Evolutionary conservation across 2,113 vertebrate species (phyloP).

Genomic region (Pteruthius melanotis): DNA sequence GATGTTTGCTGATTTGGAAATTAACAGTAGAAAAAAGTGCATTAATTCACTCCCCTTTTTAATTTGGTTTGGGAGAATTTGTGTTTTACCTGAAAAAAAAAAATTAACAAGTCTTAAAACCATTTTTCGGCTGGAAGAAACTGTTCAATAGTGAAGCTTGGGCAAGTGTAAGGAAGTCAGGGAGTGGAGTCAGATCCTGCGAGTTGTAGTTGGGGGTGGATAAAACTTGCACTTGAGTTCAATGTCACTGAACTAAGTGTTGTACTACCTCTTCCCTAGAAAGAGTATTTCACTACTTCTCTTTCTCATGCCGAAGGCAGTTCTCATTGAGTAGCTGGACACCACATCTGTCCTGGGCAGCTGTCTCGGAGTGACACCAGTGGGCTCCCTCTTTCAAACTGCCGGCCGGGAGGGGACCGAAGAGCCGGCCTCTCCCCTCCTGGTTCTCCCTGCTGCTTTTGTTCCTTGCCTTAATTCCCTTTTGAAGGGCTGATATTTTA

Average conservation of each 20-base stretch:
- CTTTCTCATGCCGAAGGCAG: neutral
- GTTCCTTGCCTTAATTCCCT: slow-evolving; percentile 71
- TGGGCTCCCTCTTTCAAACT: neutral
- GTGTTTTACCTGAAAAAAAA: neutral
- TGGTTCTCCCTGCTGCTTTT: slow-evolving; percentile 57
- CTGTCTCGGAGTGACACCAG: neutral
- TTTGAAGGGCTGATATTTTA: slow-evolving; percentile 80
- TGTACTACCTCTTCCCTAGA: neutral
- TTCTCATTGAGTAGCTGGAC: neutral
- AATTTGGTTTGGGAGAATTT: neutral
- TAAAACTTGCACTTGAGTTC: neutral
- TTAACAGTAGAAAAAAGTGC: neutral
- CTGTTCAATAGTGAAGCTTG: neutral
- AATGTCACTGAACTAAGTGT: neutral
- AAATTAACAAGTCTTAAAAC: neutral
- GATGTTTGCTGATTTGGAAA: neutral
- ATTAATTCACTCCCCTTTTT: neutral
- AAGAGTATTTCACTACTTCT: neutral
- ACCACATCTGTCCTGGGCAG: neutral
- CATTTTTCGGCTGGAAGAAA: neutral
- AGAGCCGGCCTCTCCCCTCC: neutral
- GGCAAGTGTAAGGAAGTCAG: neutral
- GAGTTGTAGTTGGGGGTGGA: neutral
- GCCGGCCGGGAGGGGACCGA: neutral
- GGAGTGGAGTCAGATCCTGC: neutral